Evolutionary conservation across 2,113 vertebrate genomes (phyloP), one percentile per base, ranked within the genome.

Genomic region (Indri indri): DNA sequence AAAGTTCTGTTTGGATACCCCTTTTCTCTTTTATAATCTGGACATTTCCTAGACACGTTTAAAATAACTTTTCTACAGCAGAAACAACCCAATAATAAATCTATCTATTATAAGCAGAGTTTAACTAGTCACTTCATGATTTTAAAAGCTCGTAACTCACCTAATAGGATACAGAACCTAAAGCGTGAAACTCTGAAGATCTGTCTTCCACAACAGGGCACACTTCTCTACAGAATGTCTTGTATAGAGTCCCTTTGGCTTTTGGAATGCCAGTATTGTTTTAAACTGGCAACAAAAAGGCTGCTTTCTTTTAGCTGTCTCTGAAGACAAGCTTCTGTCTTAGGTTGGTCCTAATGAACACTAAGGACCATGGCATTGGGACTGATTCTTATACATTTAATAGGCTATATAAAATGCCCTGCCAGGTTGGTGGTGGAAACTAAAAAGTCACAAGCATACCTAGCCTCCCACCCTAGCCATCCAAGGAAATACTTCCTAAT

Each of bases 401-500:
- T 1, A 80, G n/a, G 70, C 4, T 66, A 14, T 17, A 59, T 85
- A 50, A 74, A 88, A 88, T 25, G 40, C 65, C 71, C 65, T 74
- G 17, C 73, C 14, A 91, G 57, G 34, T 1, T 97, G 95, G 79
- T 40, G 42, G 50, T n/a, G 2, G 32, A 20, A 95, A 68, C 57
- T 18, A 63, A 74, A 23, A 90, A 7, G 50, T 90, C 89, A 93
- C 25, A 66, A 81, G 18, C n/a, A 87, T n/a, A 93, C n/a, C 63
- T 79, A 40, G 10, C 45, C 54, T 94, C n/a, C 42, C 73, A 88
- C 54, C 76, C 77, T 27, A 90, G 57, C 27, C 76, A 70, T n/a
- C 8, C 42, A 63, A 89, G 45, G 45, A 95, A 96, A 93, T 80
- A 84, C 81, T 95, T 94, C 80, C 80, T 70, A 84, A 37, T 68